Evolutionary conservation across 2,797 vertebrate genomes (phyloP).

Genomic region (Hydrolagus colliei): DNA sequence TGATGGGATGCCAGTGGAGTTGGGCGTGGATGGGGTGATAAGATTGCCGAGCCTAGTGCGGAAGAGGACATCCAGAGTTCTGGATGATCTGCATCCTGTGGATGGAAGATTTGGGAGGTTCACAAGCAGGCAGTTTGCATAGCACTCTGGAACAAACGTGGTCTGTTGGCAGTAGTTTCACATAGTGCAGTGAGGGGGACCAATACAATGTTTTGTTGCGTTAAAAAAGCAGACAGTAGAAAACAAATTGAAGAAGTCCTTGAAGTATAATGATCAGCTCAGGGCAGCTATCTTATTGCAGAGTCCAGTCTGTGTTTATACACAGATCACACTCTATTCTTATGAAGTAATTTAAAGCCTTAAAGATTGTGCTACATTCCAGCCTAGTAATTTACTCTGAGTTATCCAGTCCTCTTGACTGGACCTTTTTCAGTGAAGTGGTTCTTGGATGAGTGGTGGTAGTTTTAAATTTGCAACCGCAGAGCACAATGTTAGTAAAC

Average conservation of each 20-base stretch:
- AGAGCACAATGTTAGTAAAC: background rate
- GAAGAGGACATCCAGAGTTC: too few relatives aligned
- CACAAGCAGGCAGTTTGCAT: too few relatives aligned
- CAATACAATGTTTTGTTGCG: too few relatives aligned
- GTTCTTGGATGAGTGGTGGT: background rate
- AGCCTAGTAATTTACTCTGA: background rate
- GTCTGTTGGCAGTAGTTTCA: too few relatives aligned
- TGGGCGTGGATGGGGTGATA: too few relatives aligned
- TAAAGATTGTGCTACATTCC: background rate
- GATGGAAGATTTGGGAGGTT: too few relatives aligned
- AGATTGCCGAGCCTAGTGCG: too few relatives aligned
- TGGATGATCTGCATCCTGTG: too few relatives aligned
- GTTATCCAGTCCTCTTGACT: background rate
- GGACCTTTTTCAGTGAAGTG: background rate
- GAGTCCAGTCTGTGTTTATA: background rate
- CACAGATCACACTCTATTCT: background rate
- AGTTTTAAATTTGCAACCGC: background rate
- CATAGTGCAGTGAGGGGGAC: too few relatives aligned
- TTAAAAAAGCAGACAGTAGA: background rate
- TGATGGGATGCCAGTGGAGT: too few relatives aligned
- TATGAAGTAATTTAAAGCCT: background rate
- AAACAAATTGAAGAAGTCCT: background rate
- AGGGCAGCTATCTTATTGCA: background rate
- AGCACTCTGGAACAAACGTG: too few relatives aligned
- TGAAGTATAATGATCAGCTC: background rate